Percentiles rank a stretch among this genome's conserved stretches.
phyloP scores from a whole-genome alignment of 2,113 vertebrate genomes.

The Alexandromys fortis region DNA sequence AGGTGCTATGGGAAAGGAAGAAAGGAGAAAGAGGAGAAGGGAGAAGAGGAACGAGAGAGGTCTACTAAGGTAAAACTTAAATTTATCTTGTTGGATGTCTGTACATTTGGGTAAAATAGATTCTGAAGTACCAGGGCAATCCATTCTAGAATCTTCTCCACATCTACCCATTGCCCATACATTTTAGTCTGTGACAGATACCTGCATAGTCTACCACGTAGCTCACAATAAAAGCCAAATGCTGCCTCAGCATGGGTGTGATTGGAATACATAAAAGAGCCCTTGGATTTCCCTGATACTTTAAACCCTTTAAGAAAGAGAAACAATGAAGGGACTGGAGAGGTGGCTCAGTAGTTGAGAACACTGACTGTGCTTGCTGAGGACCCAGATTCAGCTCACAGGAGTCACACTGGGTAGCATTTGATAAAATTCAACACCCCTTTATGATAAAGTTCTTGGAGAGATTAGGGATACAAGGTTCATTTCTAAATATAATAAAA shows the following conservation, averaged over 20 bases:
- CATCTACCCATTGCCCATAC: background rate
- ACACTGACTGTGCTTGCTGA: no score
- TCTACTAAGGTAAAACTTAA: background rate
- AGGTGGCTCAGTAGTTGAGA: background rate
- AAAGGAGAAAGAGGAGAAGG: constrained; percentile 34
- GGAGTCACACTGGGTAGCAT: background rate
- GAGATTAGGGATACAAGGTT: no score
- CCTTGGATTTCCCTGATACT: background rate
- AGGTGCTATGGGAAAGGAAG: no score
- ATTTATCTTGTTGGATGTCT: background rate
- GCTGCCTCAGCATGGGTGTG: background rate
- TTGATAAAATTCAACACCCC: no score
- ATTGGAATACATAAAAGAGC: background rate
- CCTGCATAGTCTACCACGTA: background rate
- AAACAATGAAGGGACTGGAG: background rate
- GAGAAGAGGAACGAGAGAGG: background rate
- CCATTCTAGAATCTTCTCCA: background rate
- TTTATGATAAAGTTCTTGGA: no score
- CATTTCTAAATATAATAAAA: no score
- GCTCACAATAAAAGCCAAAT: background rate
- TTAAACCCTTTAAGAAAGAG: no score
- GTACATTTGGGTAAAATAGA: background rate
- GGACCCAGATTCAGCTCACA: background rate
- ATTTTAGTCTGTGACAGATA: background rate
- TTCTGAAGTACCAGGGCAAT: constrained; percentile 22